Conservation (phyloP, 2,888 invertebrate genomes). For the Scaptodrosophila latifasciaeformis region DNA sequence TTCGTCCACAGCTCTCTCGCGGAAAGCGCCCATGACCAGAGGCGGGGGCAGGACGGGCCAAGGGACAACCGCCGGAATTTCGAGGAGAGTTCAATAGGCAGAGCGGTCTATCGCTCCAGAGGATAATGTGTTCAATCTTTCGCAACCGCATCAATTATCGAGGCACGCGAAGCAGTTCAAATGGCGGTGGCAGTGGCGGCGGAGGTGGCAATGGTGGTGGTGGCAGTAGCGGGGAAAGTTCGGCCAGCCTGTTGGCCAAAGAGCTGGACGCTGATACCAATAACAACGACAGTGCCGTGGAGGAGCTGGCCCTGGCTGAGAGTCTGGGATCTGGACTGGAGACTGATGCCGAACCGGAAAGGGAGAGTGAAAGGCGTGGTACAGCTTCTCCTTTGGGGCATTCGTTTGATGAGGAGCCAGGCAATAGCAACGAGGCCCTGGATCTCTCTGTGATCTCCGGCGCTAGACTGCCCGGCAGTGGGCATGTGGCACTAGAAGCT, state of each 20-base stretch:
- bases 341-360: neutral
- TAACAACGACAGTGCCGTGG: constrained; percentile 59
- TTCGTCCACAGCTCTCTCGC: constrained; percentile 17
- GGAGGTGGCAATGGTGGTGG: constrained; percentile 8
- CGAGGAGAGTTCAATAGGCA: too few relatives aligned
- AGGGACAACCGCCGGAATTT: constrained; percentile 13
- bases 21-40: constrained; percentile 34
- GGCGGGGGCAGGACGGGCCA: constrained; percentile 6
- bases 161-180: constrained; percentile 63
- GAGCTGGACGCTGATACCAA: constrained; percentile 72
- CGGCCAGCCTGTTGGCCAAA: constrained; percentile 55
- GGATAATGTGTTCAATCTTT: constrained; percentile 73
- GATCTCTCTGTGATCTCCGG: constrained; percentile 70
- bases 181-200: constrained; percentile 30
- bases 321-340: neutral
- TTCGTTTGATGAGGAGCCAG: constrained; percentile 28
- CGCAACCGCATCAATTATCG: constrained; percentile 74
- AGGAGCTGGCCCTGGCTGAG: constrained; percentile 8
- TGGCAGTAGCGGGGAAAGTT: constrained; percentile 37
- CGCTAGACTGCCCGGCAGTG: constrained; percentile 70
- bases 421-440: constrained; percentile 69
- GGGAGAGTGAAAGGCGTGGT: neutral
- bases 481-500: constrained; percentile 93
- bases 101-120: constrained; percentile 24
- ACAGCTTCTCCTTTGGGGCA: too few relatives aligned